Evolutionary conservation across 2,113 vertebrate genomes (phyloP).

Genomic region (Numenius arquata): DNA sequence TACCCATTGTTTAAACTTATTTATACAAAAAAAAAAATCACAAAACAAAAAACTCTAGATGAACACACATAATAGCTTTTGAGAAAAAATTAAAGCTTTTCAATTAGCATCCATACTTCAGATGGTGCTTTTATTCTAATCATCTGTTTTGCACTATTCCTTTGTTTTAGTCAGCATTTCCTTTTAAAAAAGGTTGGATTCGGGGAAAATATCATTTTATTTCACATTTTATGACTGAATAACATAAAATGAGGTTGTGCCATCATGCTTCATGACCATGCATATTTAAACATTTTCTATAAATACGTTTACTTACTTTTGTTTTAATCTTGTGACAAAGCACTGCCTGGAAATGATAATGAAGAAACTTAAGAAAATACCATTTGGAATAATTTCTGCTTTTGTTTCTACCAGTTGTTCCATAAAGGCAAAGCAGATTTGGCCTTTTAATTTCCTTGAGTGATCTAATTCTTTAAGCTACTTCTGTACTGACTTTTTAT

Average conservation of each 20-base stretch:
- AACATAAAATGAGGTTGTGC: slow-evolving; percentile 36
- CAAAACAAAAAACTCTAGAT: background rate
- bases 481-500: background rate
- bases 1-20: slow-evolving; percentile 16
- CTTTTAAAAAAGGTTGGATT: slow-evolving; percentile 25
- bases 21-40: background rate
- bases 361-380: background rate
- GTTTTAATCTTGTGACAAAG: background rate
- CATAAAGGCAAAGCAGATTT: background rate
- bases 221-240: slow-evolving; percentile 29
- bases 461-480: background rate
- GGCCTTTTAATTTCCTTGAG: background rate
- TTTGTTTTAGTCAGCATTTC: slow-evolving; percentile 48
- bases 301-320: slow-evolving; percentile 31
- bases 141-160: background rate
- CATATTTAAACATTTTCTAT: slow-evolving; percentile 3
- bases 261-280: background rate
- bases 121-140: slow-evolving; percentile 30
- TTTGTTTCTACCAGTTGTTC: background rate
- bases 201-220: slow-evolving; percentile 3
- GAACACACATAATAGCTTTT: slow-evolving; percentile 10
- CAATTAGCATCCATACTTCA: background rate
- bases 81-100: slow-evolving; percentile 21
- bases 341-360: background rate
- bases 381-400: background rate